Percentiles rank a stretch among this genome's conserved stretches.
phyloP scores from a whole-genome alignment of 1,140 invertebrate species.

The Drosophila rhopaloa region DNA sequence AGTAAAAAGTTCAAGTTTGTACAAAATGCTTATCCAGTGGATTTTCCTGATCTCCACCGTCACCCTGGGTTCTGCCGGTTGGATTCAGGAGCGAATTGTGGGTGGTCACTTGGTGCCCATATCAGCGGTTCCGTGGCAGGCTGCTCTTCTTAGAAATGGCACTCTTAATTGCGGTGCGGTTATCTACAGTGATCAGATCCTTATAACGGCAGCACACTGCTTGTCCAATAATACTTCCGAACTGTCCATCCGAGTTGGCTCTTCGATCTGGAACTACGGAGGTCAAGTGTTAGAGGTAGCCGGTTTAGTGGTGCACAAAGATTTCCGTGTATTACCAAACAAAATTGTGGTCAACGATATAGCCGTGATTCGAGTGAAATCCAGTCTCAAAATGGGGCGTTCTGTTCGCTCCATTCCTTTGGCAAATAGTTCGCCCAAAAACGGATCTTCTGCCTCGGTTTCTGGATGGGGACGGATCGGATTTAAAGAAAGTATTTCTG shows the following conservation, averaged over 20 bases:
- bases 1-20: not conserved
- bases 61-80: not conserved
- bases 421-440: conserved; percentile 1
- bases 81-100: conserved; percentile 4
- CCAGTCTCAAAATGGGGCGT: not conserved
- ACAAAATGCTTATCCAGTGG: conserved; percentile 1
- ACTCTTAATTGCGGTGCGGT: conserved; percentile 1
- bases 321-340: too few relatives aligned
- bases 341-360: conserved; percentile 42
- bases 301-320: too few relatives aligned
- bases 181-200: conserved; percentile 10
- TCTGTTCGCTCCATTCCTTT: conserved; percentile 22
- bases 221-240: not conserved
- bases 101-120: conserved; percentile 4
- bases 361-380: conserved; percentile 41
- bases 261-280: not conserved
- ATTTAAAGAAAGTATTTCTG: not conserved
- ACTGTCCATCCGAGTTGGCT: conserved; percentile 12
- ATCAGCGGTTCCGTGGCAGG: conserved; percentile 12
- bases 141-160: not conserved
- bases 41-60: conserved; percentile 2
- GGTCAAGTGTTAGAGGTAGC: not conserved
- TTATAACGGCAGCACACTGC: conserved; percentile 20
- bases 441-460: conserved; percentile 36
- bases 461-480: not conserved